Base-by-base conservation (phyloP, 2,797 vertebrate species). In the Propithecus deckenii region DNA sequence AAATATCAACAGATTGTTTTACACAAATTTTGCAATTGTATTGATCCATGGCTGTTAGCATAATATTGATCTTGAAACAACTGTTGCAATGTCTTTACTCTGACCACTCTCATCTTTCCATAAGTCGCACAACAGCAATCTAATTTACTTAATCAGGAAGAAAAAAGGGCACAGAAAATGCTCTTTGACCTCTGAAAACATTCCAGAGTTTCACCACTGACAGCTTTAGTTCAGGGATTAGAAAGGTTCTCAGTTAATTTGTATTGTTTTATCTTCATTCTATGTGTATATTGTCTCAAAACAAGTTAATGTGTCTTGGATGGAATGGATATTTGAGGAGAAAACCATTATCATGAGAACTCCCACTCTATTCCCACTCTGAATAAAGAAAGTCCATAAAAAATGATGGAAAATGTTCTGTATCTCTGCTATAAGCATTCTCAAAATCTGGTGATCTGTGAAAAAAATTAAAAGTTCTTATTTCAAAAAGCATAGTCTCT, bases 121-220 rank as follows among this genome's bases (percentile, higher is more conserved):
- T 5, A 74, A 48, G 32, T 25, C 30, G 0, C 67, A 61, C 17
- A 75, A 71, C 46, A 81, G 1, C 0, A 1, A 8, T 87, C 22
- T 50, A n/a, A 48, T 72, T 41, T 41, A 80, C 43, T 90, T 88
- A 55, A 84, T 81, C 14, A 67, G 1, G 4, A 13, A 63, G 48
- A 55, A 30, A 35, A 22, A 79, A 91, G 48, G n/a, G n/a, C 18
- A 43, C 1, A 0, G 48, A 48, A 85, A 88, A 81, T 52, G 30
- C 9, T 78, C 74, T 94, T 88, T 96, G 79, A 50, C 8, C 69
- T 91, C 23, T 83, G 74, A 14, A 94, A 93, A 84, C 41, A 87
- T 20, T 72, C 55, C 32, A 63, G 55, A 30, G 65, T 93, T 86
- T 92, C 46, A 84, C 22, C 57, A 75, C 55, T 67, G 55, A 46